Base-by-base conservation (phyloP, 2,113 vertebrate genomes). In the Orycteropus afer region DNA sequence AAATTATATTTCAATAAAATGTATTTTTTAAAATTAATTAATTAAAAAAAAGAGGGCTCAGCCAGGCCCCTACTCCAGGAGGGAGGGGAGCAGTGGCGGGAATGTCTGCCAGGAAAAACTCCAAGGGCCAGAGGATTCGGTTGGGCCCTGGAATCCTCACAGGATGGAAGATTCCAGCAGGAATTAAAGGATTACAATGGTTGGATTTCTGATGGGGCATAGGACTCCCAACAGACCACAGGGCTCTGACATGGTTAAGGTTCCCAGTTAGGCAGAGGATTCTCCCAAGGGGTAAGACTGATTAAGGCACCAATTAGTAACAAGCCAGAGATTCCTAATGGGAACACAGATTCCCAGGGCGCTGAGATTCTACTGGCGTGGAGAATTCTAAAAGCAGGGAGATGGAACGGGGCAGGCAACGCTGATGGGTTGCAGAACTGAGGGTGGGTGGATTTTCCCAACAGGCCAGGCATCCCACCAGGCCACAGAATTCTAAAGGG, bases 191-290 rank as follows among this genome's bases (percentile, higher is more conserved):
- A 25, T 29, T 34, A 5, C 12, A 45, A 11, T 3, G 7, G 65
- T 57, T 22, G 2, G 71, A 42, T 37, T 27, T 34, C 42, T 10
- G 80, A 55, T 2, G 23, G 17, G 13, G 12, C 7, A 18, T 42
- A n/a, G 23, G 45, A 32, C 11, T 63, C 42, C n/a, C 14, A 25
- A 9, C 0, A 23, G 27, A 4, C 0, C 1, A 23, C 12, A 45
- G 47, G 71, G 45, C 32, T 74, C 74, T 51, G 93, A 76, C 23
- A n/a, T 0, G 20, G 14, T 17, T 29, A 25, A 81, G 42, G 55
- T 51, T 82, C 86, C 40, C 55, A 47, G 47, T 7, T 25, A 51
- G 51, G 82, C 51, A 65, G 42, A 45, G 61, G 63, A 34, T 22
- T 82, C 76, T 51, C 49, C 13, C 1, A 2, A 86, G 82, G 34